phyloP scores from a whole-genome alignment of 1,140 invertebrate genomes.

The Drosophila guanche region DNA sequence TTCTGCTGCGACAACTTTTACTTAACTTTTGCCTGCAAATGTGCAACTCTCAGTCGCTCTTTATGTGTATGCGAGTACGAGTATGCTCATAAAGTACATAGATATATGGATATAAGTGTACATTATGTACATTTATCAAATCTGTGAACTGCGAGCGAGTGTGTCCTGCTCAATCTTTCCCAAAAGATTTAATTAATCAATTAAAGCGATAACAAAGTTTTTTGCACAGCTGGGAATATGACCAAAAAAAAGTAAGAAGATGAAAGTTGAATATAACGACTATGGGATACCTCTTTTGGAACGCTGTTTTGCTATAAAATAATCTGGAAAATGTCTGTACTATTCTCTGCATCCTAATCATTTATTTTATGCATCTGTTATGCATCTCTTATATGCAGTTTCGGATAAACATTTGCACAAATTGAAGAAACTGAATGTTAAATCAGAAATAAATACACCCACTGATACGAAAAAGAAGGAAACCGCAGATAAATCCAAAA shows the following conservation, averaged over 20 bases:
- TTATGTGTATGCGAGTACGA: neutral
- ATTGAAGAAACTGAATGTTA: too few relatives aligned
- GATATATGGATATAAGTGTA: neutral
- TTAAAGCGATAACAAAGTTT: conserved; percentile 72
- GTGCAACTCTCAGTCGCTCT: conserved; percentile 35
- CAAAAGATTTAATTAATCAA: conserved; percentile 79
- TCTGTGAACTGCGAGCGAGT: conserved; percentile 22
- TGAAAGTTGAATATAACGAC: too few relatives aligned
- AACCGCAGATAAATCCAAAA: conserved; percentile 66
- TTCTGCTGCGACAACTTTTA: conserved; percentile 70
- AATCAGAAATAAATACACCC: too few relatives aligned
- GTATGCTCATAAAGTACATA: neutral
- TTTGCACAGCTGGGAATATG: conserved; percentile 37
- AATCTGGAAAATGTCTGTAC: too few relatives aligned
- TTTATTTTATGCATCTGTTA: too few relatives aligned
- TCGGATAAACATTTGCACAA: too few relatives aligned
- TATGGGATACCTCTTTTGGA: too few relatives aligned
- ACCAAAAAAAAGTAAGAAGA: neutral
- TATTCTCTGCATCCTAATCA: too few relatives aligned
- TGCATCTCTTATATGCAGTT: too few relatives aligned
- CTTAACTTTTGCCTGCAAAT: conserved; percentile 65
- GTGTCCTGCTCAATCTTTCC: conserved; percentile 39
- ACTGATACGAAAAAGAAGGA: conserved; percentile 9
- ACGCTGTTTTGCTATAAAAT: too few relatives aligned
- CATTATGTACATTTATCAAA: neutral